A percentile compares a stretch with the other conserved stretches of the same genome.
phyloP scores from a whole-genome alignment of 2,888 invertebrate genomes.

The Flexamia atlantica region DNA sequence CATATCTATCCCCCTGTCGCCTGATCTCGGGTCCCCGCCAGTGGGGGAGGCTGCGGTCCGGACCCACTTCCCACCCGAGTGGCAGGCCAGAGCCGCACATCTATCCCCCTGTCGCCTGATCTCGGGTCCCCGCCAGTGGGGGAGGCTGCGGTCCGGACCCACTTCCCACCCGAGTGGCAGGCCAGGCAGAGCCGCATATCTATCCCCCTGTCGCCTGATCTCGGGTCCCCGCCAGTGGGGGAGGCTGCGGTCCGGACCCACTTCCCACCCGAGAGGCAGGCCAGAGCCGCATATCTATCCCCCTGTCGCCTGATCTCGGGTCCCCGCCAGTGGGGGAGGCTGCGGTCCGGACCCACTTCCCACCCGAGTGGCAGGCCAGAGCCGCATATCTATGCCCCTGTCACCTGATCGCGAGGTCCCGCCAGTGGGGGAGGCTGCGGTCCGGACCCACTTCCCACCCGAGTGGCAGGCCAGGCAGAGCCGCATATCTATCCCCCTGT shows the following conservation, averaged over 20 bases:
- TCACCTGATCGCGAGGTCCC: neutral
- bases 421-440: neutral
- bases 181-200: neutral
- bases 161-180: conserved; percentile 30
- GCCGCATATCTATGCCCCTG: neutral
- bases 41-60: neutral
- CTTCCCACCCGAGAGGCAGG: conserved; percentile 20
- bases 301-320: neutral
- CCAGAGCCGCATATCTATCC: neutral
- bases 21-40: neutral
- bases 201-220: neutral
- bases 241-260: neutral
- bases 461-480: neutral
- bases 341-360: conserved; percentile 17
- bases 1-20: neutral
- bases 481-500: neutral
- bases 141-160: neutral
- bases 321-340: neutral
- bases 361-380: conserved; percentile 8
- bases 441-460: conserved; percentile 29
- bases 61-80: conserved; percentile 39
- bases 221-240: neutral
- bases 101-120: neutral
- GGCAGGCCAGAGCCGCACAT: neutral
- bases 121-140: neutral